phyloP scores from a whole-genome alignment of 2,113 vertebrate species.

The Ia io region DNA sequence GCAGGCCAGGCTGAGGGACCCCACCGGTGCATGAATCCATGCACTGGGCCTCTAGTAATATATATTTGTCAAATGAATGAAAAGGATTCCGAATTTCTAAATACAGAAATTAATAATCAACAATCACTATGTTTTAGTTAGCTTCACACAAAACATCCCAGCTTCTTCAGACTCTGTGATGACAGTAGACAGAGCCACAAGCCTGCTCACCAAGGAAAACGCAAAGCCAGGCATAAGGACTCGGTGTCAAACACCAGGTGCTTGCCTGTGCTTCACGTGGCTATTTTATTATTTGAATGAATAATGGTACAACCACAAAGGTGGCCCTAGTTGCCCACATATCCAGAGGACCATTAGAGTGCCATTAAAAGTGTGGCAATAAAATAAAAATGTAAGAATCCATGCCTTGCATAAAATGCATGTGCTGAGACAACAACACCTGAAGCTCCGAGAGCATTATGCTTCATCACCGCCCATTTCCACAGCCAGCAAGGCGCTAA shows the following conservation, averaged over 20 bases:
- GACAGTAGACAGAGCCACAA: neutral
- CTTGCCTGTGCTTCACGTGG: neutral
- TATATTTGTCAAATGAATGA: neutral
- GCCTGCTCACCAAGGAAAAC: neutral
- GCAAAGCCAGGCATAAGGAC: no score
- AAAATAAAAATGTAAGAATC: neutral
- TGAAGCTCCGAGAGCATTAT: neutral
- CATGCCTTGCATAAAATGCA: neutral
- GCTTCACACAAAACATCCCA: neutral
- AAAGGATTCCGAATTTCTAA: neutral
- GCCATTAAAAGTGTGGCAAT: neutral
- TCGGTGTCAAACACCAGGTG: neutral
- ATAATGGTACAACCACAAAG: neutral
- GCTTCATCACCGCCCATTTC: slow-evolving; percentile 44
- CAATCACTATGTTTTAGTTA: neutral
- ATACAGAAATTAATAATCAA: neutral
- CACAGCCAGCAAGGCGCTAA: slow-evolving; percentile 25
- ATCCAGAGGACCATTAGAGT: neutral
- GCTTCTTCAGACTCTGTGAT: neutral
- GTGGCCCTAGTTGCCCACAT: neutral
- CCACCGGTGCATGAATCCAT: no score
- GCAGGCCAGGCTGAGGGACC: no score
- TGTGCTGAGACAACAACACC: neutral
- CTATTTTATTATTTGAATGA: neutral
- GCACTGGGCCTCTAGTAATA: neutral